Evolutionary conservation across 2,797 vertebrate species (phyloP).

Genomic region (Gymnopithys bicolor): DNA sequence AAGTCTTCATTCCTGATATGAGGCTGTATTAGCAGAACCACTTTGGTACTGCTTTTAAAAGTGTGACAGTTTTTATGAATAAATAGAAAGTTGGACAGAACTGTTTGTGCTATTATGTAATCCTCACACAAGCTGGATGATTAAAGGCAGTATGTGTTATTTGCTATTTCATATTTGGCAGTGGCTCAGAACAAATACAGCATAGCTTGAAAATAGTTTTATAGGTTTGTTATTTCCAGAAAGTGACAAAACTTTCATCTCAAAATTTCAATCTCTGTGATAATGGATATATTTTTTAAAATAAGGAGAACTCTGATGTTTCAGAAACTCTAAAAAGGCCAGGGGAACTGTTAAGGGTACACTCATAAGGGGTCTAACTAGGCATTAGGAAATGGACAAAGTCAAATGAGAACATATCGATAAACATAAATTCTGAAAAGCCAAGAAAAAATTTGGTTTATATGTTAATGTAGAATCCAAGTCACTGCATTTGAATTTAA

Average conservation of each 20-base stretch:
- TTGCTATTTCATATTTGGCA: not conserved
- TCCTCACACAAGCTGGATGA: not conserved
- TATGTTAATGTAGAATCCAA: not conserved
- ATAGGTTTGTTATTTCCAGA: not conserved
- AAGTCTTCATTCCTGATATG: not conserved
- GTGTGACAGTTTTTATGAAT: rapidly evolving
- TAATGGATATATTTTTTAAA: not conserved
- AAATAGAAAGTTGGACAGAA: not conserved
- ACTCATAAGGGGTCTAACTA: not conserved
- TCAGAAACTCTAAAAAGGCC: not conserved
- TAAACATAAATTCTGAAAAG: not conserved
- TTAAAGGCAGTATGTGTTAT: not conserved
- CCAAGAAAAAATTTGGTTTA: not conserved
- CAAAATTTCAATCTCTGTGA: not conserved
- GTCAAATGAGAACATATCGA: not conserved
- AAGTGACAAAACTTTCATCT: not conserved
- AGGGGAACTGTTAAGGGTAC: not conserved
- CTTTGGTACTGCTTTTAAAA: not conserved
- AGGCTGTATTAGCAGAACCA: not conserved
- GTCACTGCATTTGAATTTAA: not conserved
- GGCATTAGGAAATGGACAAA: not conserved
- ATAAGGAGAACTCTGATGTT: not conserved
- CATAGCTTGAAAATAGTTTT: not conserved
- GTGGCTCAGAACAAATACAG: not conserved
- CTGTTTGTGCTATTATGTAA: not conserved